Evolutionary conservation across 2,113 vertebrate genomes (phyloP).

Genomic region (Macquaria ambigua): DNA sequence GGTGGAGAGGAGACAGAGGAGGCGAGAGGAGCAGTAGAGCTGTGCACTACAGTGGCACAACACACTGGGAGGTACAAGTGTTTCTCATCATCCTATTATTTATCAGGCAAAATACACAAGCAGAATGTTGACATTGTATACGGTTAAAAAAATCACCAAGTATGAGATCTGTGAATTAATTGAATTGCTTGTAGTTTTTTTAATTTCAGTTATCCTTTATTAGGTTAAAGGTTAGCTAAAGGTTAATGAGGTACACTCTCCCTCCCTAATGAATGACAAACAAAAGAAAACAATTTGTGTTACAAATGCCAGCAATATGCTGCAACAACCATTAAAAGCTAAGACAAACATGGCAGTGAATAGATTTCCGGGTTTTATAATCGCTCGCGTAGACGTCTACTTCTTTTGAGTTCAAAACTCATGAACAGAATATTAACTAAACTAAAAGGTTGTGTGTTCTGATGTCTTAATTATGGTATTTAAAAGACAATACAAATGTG

Average conservation of each 20-base stretch:
- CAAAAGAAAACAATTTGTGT: not conserved
- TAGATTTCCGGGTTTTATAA: not conserved
- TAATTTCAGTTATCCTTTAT: not conserved
- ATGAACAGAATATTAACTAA: not conserved
- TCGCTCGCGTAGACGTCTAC: accelerated
- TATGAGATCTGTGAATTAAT: not conserved
- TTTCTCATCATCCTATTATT: not conserved
- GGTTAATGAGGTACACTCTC: not conserved
- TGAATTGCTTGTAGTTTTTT: not conserved
- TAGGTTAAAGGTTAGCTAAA: not conserved
- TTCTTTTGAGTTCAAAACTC: not conserved
- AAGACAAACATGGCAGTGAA: not conserved
- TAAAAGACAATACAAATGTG: not conserved
- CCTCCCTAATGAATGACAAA: not conserved
- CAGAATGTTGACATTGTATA: not conserved
- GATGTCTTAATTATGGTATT: not conserved
- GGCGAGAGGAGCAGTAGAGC: slow-evolving; percentile 85
- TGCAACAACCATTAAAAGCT: not conserved
- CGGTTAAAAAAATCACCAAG: not conserved
- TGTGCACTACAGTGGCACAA: slow-evolving; percentile 86
- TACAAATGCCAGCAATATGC: not conserved
- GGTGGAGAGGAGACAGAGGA: slow-evolving; percentile 88
- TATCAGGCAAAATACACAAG: not conserved
- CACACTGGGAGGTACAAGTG: slow-evolving; percentile 87
- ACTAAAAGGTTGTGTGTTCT: not conserved